Conservation (phyloP, 2,888 invertebrate genomes). For the Muscina levida region DNA sequence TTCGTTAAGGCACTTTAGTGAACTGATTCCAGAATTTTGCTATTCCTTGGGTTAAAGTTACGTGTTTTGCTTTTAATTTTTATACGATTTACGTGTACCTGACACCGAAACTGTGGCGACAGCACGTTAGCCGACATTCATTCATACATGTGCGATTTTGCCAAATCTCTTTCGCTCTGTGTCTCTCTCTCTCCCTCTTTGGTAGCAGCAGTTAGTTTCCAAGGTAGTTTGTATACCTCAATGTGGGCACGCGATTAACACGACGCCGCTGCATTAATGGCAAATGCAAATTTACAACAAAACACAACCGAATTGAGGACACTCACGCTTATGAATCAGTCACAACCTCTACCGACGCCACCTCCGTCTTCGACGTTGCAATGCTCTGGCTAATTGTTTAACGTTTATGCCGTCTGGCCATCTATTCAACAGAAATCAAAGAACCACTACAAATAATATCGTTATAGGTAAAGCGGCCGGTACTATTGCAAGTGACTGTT, state of each 20-base stretch:
- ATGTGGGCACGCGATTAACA: conserved; percentile 52
- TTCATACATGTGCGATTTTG: conserved; percentile 22
- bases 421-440: no score
- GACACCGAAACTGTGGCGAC: conserved; percentile 10
- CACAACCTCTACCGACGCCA: background rate
- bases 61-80: conserved; percentile 16
- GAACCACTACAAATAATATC: no score
- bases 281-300: conserved; percentile 16
- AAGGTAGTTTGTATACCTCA: conserved; percentile 42
- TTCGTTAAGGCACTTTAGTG: conserved; percentile 30
- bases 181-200: background rate
- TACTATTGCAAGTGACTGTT: no score
- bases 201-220: conserved; percentile 13
- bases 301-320: conserved; percentile 1
- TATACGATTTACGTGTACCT: conserved; percentile 14
- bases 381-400: no score
- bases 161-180: background rate
- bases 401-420: no score
- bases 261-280: conserved; percentile 27
- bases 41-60: background rate
- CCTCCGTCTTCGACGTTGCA: background rate
- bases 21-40: background rate
- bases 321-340: background rate
- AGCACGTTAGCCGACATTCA: conserved; percentile 23
- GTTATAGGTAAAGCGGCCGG: no score